phyloP scores from a whole-genome alignment of 2,888 invertebrate species.

The Ctena decussata region DNA sequence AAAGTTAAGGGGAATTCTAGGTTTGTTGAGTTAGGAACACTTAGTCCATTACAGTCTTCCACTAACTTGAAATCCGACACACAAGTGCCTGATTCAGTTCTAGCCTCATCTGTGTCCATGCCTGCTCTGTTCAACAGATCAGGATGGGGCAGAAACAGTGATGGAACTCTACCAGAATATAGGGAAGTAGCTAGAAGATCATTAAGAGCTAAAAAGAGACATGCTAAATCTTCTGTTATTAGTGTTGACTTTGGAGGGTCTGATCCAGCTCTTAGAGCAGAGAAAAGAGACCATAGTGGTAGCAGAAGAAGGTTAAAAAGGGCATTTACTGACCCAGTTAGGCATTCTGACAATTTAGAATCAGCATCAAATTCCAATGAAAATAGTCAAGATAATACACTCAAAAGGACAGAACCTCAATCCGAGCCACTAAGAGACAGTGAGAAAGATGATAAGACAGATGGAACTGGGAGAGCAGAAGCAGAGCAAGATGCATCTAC shows the following conservation, averaged over 20 bases:
- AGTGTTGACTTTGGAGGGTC: conserved; percentile 66
- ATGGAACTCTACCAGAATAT: conserved; percentile 85
- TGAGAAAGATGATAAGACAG: not conserved
- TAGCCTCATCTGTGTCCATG: conserved; percentile 74
- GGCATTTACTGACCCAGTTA: conserved; percentile 62
- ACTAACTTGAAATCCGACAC: conserved; percentile 31
- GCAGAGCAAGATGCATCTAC: not conserved
- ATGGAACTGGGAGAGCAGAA: not conserved
- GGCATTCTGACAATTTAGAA: conserved; percentile 23
- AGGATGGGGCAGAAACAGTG: conserved; percentile 80
- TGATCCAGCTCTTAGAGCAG: conserved; percentile 60
- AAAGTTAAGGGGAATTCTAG: conserved; percentile 55
- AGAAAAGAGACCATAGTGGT: conserved; percentile 20
- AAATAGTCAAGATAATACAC: not conserved
- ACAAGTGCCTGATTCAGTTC: conserved; percentile 34
- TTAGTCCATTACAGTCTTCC: conserved; percentile 74
- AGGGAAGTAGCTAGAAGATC: conserved; percentile 64
- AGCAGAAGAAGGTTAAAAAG: conserved; percentile 46
- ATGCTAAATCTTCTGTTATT: conserved; percentile 62
- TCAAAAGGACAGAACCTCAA: not conserved
- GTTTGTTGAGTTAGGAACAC: conserved; percentile 82
- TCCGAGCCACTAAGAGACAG: not conserved
- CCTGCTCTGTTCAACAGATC: conserved; percentile 73
- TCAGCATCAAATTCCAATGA: not conserved
- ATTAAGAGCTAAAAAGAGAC: conserved; percentile 59